Evolutionary conservation across 2,113 vertebrate species (phyloP).

Genomic region (Callaeas wilsoni): DNA sequence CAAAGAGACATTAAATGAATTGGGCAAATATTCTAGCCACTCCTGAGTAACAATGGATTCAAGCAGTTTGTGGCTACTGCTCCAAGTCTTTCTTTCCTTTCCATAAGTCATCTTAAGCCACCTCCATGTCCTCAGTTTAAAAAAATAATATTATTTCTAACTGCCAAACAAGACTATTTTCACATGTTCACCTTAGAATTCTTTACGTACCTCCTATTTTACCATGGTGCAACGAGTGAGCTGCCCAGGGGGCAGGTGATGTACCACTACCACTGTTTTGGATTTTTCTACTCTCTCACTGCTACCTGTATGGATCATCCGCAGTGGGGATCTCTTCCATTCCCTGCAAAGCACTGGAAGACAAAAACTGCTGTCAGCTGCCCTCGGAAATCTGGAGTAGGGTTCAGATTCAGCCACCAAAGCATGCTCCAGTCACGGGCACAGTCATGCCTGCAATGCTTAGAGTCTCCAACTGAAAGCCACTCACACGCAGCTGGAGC

Average conservation of each 20-base stretch:
- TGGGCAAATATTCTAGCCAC: not conserved
- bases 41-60: not conserved
- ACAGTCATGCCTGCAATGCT: not conserved
- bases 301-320: no score
- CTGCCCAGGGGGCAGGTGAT: not conserved
- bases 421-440: not conserved
- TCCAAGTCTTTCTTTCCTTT: not conserved
- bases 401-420: not conserved
- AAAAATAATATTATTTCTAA: not conserved
- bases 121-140: not conserved
- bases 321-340: not conserved
- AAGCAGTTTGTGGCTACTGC: not conserved
- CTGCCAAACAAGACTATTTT: not conserved
- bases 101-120: not conserved
- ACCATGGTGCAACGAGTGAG: accelerated
- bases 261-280: not conserved
- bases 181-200: not conserved
- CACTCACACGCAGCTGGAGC: not conserved
- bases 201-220: not conserved
- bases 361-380: not conserved
- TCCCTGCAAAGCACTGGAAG: not conserved
- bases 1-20: not conserved
- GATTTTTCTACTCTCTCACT: not conserved
- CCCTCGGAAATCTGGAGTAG: not conserved
- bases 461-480: not conserved